Evolutionary conservation across 2,888 invertebrate species (phyloP).

Genomic region (Proisotoma minuta): DNA sequence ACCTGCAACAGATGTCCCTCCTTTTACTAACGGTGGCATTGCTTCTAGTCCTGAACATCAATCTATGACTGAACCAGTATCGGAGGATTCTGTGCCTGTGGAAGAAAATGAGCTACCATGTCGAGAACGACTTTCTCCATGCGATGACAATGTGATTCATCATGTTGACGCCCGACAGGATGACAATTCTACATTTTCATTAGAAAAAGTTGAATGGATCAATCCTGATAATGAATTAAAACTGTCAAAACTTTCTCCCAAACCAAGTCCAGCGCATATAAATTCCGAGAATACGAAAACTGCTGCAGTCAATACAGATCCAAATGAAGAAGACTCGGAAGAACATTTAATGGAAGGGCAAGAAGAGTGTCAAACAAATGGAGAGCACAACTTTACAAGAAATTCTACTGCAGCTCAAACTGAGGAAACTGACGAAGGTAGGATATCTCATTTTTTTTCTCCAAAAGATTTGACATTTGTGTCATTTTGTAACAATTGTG

Average conservation of each 20-base stretch:
- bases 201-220: slow-evolving; percentile 46
- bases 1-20: slow-evolving; percentile 17
- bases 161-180: slow-evolving; percentile 44
- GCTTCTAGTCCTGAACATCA: background rate
- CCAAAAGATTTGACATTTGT: background rate
- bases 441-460: slow-evolving; percentile 48
- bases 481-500: too few relatives aligned
- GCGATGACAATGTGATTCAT: slow-evolving; percentile 45
- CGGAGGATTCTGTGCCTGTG: background rate
- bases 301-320: slow-evolving; percentile 1
- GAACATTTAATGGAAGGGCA: slow-evolving; percentile 2
- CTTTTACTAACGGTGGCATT: background rate
- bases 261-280: slow-evolving; percentile 19
- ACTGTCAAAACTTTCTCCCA: slow-evolving; percentile 32
- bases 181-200: slow-evolving; percentile 42
- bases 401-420: slow-evolving; percentile 78
- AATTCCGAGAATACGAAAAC: background rate
- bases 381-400: slow-evolving; percentile 57
- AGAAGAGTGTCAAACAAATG: slow-evolving; percentile 3
- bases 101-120: background rate
- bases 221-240: slow-evolving; percentile 42
- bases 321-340: slow-evolving; percentile 12
- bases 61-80: background rate
- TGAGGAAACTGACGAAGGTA: slow-evolving; percentile 79
- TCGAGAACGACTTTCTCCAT: background rate